A percentile compares a stretch with the other conserved stretches of the same genome.
These are phyloP conservation scores for Galagoides demidoff DNA, from an alignment of 2,797 vertebrate genomes.

Conservation along the genomic window DNA sequence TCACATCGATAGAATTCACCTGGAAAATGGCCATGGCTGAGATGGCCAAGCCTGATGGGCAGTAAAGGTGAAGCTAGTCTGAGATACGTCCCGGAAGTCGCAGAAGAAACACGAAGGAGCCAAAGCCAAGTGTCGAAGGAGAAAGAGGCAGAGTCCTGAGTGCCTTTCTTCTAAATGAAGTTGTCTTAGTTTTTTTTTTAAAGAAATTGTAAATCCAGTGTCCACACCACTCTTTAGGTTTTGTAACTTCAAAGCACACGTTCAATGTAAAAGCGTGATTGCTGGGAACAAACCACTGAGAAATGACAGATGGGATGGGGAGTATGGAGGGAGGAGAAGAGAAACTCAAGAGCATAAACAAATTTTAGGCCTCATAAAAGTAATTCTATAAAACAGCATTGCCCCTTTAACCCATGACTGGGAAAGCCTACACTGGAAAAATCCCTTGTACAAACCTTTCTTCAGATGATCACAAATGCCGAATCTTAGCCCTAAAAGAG, in stretches of 20 bases:
- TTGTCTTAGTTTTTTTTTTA: conserved; percentile 53
- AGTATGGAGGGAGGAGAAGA: background rate
- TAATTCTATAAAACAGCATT: conserved; percentile 40
- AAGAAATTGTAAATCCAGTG: conserved; percentile 63
- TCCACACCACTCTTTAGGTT: conserved; percentile 28
- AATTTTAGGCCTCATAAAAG: background rate
- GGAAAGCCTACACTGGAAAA: background rate
- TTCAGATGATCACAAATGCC: conserved; percentile 17
- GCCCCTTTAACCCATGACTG: background rate
- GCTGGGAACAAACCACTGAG: conserved; percentile 32
- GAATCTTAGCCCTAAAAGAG: background rate
- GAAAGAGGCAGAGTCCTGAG: conserved; percentile 30
- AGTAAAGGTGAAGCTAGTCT: background rate
- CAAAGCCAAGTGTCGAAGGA: background rate
- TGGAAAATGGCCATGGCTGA: background rate
- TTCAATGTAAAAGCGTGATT: conserved; percentile 49
- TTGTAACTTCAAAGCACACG: conserved; percentile 28
- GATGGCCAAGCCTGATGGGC: background rate
- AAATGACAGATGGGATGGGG: background rate
- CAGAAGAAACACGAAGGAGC: background rate
- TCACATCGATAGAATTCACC: background rate
- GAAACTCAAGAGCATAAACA: background rate
- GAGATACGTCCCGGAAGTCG: background rate
- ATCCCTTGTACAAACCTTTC: background rate
- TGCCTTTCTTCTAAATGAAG: conserved; percentile 41